Conservation (phyloP, 2,888 invertebrate genomes). For the Philopedon plagiatum region DNA sequence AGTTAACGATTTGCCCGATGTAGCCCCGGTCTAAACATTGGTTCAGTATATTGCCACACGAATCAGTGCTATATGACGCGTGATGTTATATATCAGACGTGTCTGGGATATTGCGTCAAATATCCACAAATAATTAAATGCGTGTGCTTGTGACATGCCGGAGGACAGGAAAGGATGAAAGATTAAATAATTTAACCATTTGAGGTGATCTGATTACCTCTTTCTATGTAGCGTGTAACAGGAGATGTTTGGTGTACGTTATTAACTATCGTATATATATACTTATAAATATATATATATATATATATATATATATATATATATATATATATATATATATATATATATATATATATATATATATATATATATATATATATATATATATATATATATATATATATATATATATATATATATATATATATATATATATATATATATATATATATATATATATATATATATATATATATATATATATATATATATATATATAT, state of each 20-base stretch:
- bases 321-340: slow-evolving; percentile 1
- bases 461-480: background rate
- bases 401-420: slow-evolving; percentile 1
- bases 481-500: background rate
- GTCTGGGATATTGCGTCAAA: background rate
- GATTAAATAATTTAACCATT: background rate
- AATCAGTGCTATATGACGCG: slow-evolving; percentile 6
- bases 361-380: background rate
- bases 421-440: background rate
- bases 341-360: slow-evolving; percentile 1
- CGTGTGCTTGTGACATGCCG: background rate
- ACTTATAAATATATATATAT: background rate
- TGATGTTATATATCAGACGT: slow-evolving; percentile 9
- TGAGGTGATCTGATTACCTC: too few relatives aligned
- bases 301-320: background rate
- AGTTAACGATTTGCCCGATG: slow-evolving; percentile 65
- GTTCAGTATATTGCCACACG: background rate
- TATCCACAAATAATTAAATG: background rate
- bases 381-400: background rate
- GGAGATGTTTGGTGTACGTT: too few relatives aligned
- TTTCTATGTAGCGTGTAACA: too few relatives aligned
- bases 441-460: background rate
- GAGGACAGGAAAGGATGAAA: background rate
- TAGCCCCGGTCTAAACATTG: slow-evolving; percentile 54
- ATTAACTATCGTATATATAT: background rate